These are phyloP conservation scores for Melolontha melolontha DNA, from an alignment of 2,888 invertebrate genomes.

Conservation along the genomic window DNA sequence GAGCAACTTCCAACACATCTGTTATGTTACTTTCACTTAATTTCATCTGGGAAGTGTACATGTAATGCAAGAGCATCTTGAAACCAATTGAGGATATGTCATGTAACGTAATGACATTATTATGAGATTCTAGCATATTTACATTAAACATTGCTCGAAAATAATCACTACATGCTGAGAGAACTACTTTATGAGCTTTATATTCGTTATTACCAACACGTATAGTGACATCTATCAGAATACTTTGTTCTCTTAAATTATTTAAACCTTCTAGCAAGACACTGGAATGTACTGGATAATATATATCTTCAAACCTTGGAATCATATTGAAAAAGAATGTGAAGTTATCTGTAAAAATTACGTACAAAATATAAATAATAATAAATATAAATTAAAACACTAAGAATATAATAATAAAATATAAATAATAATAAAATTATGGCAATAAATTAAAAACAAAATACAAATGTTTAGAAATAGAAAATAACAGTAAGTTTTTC, in stretches of 20 bases:
- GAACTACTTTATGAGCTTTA: constrained; percentile 77
- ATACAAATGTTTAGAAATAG: not conserved
- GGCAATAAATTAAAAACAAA: constrained; percentile 6
- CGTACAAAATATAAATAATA: constrained; percentile 6
- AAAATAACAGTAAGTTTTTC: not conserved
- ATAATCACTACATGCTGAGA: constrained; percentile 80
- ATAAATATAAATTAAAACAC: too few species aligned
- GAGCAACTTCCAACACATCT: constrained; percentile 78
- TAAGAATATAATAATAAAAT: too few species aligned
- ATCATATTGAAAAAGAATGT: constrained; percentile 48
- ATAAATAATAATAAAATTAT: too few species aligned
- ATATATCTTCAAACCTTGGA: constrained; percentile 62
- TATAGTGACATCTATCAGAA: constrained; percentile 76
- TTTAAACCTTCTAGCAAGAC: constrained; percentile 72
- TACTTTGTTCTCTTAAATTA: constrained; percentile 70
- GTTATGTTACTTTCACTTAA: constrained; percentile 75
- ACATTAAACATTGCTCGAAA: constrained; percentile 83
- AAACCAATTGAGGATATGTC: constrained; percentile 77
- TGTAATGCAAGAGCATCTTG: constrained; percentile 74
- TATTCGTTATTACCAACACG: constrained; percentile 74
- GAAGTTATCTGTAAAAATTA: too few species aligned
- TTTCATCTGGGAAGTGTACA: constrained; percentile 75
- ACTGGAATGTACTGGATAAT: constrained; percentile 64
- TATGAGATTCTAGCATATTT: constrained; percentile 75
- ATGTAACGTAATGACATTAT: constrained; percentile 74